These are phyloP conservation scores for Callocephalon fimbriatum DNA, from an alignment of 2,113 vertebrate species.

Conservation along the genomic window DNA sequence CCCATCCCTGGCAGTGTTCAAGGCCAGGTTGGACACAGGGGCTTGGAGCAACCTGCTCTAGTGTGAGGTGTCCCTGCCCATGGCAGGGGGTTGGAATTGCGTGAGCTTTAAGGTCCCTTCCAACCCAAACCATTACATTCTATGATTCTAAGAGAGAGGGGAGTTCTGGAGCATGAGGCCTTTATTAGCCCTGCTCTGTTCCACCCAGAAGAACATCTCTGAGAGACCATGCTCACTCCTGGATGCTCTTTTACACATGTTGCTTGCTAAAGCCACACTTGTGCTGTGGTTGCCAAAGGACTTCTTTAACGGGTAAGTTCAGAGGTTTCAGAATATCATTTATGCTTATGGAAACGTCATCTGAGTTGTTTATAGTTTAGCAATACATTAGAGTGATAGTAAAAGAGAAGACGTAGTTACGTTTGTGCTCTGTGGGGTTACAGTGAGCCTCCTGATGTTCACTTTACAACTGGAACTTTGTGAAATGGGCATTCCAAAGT, in stretches of 20 bases:
- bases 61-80: too few species aligned
- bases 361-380: not conserved
- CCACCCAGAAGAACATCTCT: fast-evolving
- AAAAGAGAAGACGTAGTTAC: not conserved
- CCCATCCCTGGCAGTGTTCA: too few species aligned
- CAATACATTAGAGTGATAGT: not conserved
- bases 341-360: not conserved
- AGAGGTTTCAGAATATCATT: not conserved
- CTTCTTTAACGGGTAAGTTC: not conserved
- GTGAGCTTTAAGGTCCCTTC: too few species aligned
- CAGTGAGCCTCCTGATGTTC: not conserved
- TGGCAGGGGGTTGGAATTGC: too few species aligned
- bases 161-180: not conserved
- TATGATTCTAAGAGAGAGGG: not conserved
- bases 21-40: too few species aligned
- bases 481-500: conserved; percentile 9
- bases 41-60: too few species aligned
- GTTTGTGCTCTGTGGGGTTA: not conserved
- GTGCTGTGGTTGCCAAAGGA: not conserved
- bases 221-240: fast-evolving
- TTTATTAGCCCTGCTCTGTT: not conserved
- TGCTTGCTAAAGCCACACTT: not conserved
- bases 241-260: not conserved
- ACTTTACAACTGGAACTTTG: conserved; percentile 1
- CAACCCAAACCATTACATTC: too few species aligned